These are phyloP conservation scores for Theodoxus fluviatilis DNA, from an alignment of 2,888 invertebrate genomes.

Conservation along the genomic window DNA sequence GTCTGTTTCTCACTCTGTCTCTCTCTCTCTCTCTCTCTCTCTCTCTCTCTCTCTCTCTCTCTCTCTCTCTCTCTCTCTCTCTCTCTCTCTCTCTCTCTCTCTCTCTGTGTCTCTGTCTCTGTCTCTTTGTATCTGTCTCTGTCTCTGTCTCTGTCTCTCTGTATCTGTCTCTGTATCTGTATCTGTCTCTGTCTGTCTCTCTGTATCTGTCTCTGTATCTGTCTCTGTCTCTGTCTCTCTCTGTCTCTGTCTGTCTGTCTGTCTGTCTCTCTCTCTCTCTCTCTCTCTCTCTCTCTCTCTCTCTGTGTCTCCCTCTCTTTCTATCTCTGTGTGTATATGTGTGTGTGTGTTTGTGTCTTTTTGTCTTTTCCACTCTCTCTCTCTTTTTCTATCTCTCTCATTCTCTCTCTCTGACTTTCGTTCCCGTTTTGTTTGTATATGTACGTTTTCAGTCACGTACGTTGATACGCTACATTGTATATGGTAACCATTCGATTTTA, in stretches of 20 bases:
- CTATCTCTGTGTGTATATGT: no score
- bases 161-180: no score
- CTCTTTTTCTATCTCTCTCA: no score
- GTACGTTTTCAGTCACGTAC: no score
- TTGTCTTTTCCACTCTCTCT: conserved; percentile 5
- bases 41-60: background rate
- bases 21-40: background rate
- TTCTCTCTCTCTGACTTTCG: no score
- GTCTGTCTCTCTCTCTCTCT: background rate
- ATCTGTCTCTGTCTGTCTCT: no score
- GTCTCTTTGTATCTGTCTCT: no score
- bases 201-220: background rate
- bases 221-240: background rate
- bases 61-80: background rate
- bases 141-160: no score
- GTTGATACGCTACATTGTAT: no score
- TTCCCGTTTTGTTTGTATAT: no score
- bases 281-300: background rate
- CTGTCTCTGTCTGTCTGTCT: background rate
- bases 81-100: background rate
- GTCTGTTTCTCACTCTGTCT: background rate
- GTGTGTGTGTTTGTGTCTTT: no score
- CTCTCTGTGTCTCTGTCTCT: background rate
- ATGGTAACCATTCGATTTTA: no score
- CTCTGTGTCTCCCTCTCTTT: background rate